Evolutionary conservation across 37 sponge, comb jelly and placozoan species (phyloP).

Genomic region (Amphimedon queenslandica): DNA sequence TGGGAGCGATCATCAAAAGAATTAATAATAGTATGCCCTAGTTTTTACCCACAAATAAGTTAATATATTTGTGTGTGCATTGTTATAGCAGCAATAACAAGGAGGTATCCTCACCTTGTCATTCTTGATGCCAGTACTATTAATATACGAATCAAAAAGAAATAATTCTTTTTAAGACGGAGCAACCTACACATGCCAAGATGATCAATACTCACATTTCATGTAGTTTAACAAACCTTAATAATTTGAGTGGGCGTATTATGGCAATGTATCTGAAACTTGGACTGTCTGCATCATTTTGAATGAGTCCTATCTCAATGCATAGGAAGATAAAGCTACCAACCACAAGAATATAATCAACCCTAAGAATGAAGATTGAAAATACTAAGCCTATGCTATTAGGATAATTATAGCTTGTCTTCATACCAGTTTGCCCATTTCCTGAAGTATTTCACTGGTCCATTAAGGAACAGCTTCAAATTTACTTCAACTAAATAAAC

Average conservation of each 20-base stretch:
- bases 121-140: background rate
- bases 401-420: background rate
- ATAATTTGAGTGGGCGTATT: constrained; percentile 25
- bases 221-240: constrained; percentile 29
- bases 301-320: constrained; percentile 5
- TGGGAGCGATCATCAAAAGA: too few relatives aligned
- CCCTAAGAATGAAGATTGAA: constrained; percentile 7
- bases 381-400: background rate
- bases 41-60: too few relatives aligned
- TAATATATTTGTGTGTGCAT: too few relatives aligned
- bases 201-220: too few relatives aligned
- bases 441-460: background rate
- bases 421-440: constrained; percentile 7
- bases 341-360: constrained; percentile 37
- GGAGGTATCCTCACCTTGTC: constrained; percentile 5
- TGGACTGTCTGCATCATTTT: background rate
- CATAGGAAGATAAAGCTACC: constrained; percentile 11
- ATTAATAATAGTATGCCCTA: too few relatives aligned
- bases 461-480: background rate
- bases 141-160: background rate
- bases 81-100: too few relatives aligned
- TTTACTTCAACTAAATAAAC: background rate
- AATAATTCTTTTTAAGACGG: background rate
- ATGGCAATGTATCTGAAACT: constrained; percentile 5
- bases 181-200: background rate